Conservation (phyloP, 2,888 invertebrate species). For the Acholoe squamosa region DNA sequence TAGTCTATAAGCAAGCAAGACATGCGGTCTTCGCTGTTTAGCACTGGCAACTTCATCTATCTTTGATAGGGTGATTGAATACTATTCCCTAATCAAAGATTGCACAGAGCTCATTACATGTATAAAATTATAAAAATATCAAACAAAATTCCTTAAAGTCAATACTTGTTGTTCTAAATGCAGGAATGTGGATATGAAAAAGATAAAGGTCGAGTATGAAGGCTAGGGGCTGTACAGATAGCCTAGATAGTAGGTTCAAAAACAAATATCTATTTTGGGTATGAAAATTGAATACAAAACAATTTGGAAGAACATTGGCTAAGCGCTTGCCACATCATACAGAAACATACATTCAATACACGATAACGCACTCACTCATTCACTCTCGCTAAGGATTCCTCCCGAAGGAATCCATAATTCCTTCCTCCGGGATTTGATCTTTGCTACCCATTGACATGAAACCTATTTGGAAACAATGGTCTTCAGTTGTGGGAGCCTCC, state of each 20-base stretch:
- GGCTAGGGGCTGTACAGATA: neutral
- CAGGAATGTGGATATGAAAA: neutral
- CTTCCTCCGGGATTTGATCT: neutral
- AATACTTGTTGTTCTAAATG: neutral
- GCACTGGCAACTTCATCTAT: neutral
- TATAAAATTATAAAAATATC: slow-evolving; percentile 14
- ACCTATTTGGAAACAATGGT: too few relatives aligned
- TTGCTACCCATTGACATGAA: neutral
- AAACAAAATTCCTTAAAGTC: neutral
- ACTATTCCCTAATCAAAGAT: neutral
- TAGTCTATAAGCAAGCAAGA: slow-evolving; percentile 39
- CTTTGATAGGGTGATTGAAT: neutral
- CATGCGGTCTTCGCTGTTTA: slow-evolving; percentile 26
- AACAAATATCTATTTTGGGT: neutral
- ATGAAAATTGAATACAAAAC: neutral
- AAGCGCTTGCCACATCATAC: neutral
- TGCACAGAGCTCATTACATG: neutral
- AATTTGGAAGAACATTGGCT: neutral
- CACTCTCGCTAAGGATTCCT: slow-evolving; percentile 7
- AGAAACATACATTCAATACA: neutral
- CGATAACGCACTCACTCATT: neutral
- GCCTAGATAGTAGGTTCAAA: neutral
- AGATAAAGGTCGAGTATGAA: neutral
- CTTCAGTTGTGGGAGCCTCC: neutral
- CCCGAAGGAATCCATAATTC: neutral